Base-by-base conservation (phyloP, 2,113 vertebrate genomes). In the Perca fluviatilis region DNA sequence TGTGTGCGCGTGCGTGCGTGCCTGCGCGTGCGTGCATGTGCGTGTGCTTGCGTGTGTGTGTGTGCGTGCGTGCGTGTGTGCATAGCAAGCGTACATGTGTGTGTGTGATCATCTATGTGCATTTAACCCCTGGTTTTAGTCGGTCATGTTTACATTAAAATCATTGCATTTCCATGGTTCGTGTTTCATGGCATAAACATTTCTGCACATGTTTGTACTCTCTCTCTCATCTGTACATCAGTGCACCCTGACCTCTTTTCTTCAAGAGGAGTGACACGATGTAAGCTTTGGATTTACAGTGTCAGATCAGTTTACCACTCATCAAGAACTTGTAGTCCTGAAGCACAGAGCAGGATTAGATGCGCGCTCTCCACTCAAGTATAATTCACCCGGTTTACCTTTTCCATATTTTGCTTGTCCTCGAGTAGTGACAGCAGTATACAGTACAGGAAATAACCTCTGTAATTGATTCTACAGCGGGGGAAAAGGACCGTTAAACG, bases 141-240 rank as follows among this genome's bases (percentile, higher is more conserved):
- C 33, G 23, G 21, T 11, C 2, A 1, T 80, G 89, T 89, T 88
- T 87, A 88, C 36, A 6, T 47, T 64, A 4, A 88, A 82, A 65
- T 83, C 16, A 78, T 36, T 36, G 49, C 73, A 75, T 85, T 78
- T 89, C 40, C 64, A 70, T 46, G 75, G 74, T 82, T 54, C 1
- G 1, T 16, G 33, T 86, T 84, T 77, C 25, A 27, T 19, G 54
- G 56, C 77, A 33, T 91, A 84, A 91, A 91, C 86, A 87, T 64
- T 77, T 80, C 69, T 61, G n/a, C 79, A 84, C 27, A 50, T 76
- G 67, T 88, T 84, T 86, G 53, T 49, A 33, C 50, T 77, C 81
- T 76, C 81, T 76, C 74, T 58, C 18, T 83, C 77, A 10, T 86
- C 72, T 13, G 12, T 56, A 16, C 60, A 15, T 68, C 62, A 1